Base-by-base conservation (phyloP, 2,797 vertebrate genomes). In the Etheostoma nigrum region DNA sequence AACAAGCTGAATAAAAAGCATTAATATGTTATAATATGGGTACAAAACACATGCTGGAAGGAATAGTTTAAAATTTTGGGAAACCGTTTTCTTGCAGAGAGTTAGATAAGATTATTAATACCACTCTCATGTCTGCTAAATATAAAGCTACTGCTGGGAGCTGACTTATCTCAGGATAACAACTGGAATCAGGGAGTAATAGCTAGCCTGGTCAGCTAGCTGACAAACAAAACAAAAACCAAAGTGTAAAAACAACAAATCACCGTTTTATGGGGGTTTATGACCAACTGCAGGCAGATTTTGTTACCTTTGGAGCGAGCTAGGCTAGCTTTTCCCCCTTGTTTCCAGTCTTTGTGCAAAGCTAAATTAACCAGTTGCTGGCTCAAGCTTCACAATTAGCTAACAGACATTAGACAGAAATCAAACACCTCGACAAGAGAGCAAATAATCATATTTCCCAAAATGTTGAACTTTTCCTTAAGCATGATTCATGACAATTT, bases 401-500 rank as follows among this genome's bases (percentile, higher is more conserved):
- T 0, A 2, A 30, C 4, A 48, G 23, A 59, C 7, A 14, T 23
- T 13, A 64, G 21, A 18, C 40, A 8, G 16, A 13, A 0, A 63
- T 42, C 19, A 18, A 55, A 15, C 7, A 3, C 33, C 33, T 13
- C 12, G 0, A 14, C 72, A 67, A 40, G 6, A 6, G 33, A 40
- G 3, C 0, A 0, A 30, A 42, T 16, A 21, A 2, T 11, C 18
- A 19, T 3, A 19, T 72, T 60, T 42, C 33, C 6, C 6, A 30
- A 59, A 60, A 33, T 42, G 27, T 18, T 58, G n/a, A 62, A 30
- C 16, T 60, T 30, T 19, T 30, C 9, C 21, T 55, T 52, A 7
- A 84, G n/a, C 44, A 4, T 47, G 57, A 42, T 21, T 13, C 33
- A 40, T 40, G 48, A 57, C 52, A 42, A 78, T 82, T 76, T 73